Conservation (phyloP, 2,113 vertebrate genomes). For the Cheirogaleus medius region DNA sequence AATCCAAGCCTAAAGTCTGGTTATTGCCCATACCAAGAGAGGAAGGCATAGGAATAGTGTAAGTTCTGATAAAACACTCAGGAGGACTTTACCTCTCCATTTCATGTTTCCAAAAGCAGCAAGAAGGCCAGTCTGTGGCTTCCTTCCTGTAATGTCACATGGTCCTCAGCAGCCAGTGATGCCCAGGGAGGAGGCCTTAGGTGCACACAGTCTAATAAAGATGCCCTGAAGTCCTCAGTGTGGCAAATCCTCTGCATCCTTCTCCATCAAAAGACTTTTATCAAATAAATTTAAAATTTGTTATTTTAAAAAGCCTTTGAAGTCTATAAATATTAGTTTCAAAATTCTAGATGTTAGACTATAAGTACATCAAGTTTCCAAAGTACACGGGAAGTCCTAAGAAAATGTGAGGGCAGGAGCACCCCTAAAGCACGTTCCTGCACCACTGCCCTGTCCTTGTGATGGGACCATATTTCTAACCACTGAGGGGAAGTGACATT, state of each 20-base stretch:
- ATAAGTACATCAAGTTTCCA: too few species aligned
- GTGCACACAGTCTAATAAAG: too few species aligned
- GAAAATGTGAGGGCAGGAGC: neutral
- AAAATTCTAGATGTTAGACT: too few species aligned
- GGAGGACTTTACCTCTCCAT: neutral
- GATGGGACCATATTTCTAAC: neutral
- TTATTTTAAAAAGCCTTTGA: too few species aligned
- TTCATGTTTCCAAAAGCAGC: neutral
- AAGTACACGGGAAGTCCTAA: too few species aligned
- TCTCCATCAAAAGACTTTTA: too few species aligned
- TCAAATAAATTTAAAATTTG: too few species aligned
- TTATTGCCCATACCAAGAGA: accelerated
- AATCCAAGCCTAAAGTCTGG: neutral
- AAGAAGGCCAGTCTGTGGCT: neutral
- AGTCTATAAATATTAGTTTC: too few species aligned
- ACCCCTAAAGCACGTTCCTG: neutral
- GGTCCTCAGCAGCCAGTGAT: neutral
- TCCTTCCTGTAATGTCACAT: neutral
- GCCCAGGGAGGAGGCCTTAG: too few species aligned
- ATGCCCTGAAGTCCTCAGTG: too few species aligned
- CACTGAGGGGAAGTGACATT: neutral
- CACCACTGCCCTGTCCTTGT: neutral
- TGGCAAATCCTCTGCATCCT: too few species aligned
- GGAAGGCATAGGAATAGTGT: neutral
- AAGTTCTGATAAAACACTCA: neutral